Base-by-base conservation (phyloP, 2,113 vertebrate genomes). In the Uria aalge region DNA sequence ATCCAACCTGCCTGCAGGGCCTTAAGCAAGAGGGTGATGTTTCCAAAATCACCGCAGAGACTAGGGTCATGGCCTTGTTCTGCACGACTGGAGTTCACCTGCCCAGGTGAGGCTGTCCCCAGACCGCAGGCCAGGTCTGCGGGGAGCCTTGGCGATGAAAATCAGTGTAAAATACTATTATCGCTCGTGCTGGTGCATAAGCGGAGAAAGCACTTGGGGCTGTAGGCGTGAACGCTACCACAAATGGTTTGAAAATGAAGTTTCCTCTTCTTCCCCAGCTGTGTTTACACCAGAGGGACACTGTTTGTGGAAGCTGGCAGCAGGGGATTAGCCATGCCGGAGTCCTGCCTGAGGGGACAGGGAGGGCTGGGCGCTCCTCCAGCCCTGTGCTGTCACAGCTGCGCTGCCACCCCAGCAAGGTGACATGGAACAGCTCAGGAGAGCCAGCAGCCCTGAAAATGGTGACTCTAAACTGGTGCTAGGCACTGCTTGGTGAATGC, bases 221-320 rank as follows among this genome's bases (percentile, higher is more conserved):
- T 45, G 27, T 18, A 53, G 36, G 66, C 1, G 0, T 63, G n/a
- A 95, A 57, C 1, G 4, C 52, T 94, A 66, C 84, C 80, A 69
- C 57, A 94, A 69, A 94, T 52, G 59, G 81, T 6, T 88, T 59
- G 73, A 85, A 79, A 95, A 92, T 8, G 34, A 74, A 57, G 38
- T 41, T 94, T 72, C 64, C 48, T 73, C 62, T 29, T 52, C 52
- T 60, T 75, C 45, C 26, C 87, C 91, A 97, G 94, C 80, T 96
- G 95, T 94, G 78, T 94, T 95, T 95, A 87, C 84, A 91, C 57
- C 62, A 86, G 79, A 82, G 38, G 38, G 62, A 92, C 57, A 20
- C 9, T 74, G 91, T 82, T 91, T 91, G 73, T 48, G 84, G 88
- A 73, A 79, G 55, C 67, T 62, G 75, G 64, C 83, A 83, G 96